phyloP scores from a whole-genome alignment of 2,888 invertebrate species.

The Axea sp. region DNA sequence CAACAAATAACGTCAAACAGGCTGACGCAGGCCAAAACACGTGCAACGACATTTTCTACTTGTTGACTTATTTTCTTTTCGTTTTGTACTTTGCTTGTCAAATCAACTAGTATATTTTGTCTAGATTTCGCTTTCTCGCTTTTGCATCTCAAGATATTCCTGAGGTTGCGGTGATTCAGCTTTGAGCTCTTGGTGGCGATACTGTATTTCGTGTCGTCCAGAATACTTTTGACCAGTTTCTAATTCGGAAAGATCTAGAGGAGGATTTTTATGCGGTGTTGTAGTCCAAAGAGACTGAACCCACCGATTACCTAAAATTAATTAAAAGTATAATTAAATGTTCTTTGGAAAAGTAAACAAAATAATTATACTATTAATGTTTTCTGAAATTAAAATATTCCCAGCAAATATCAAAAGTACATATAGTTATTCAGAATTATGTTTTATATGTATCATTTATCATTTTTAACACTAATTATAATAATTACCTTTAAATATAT shows the following conservation, averaged over 20 bases:
- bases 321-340: neutral
- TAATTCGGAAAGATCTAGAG: constrained; percentile 89
- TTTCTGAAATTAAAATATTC: too few relatives aligned
- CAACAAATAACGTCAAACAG: constrained; percentile 86
- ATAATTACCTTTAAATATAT: too few relatives aligned
- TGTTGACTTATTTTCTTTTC: constrained; percentile 3
- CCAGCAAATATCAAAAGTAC: too few relatives aligned
- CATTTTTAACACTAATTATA: too few relatives aligned
- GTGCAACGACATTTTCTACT: constrained; percentile 83
- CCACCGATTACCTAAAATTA: constrained; percentile 87
- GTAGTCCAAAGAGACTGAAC: constrained; percentile 91
- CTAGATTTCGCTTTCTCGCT: constrained; percentile 90
- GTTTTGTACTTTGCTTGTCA: constrained; percentile 22
- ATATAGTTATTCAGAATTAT: too few relatives aligned
- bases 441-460: too few relatives aligned
- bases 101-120: neutral
- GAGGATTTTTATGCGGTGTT: constrained; percentile 90
- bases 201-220: constrained; percentile 68
- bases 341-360: neutral
- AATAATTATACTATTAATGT: too few relatives aligned
- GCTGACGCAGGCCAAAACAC: constrained; percentile 89
- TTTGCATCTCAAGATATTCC: constrained; percentile 84
- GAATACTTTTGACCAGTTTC: constrained; percentile 64
- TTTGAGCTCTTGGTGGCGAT: constrained; percentile 75
- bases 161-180: constrained; percentile 68